Conservation (phyloP, 2,797 vertebrate species). For the Phoxinus dragarum region DNA sequence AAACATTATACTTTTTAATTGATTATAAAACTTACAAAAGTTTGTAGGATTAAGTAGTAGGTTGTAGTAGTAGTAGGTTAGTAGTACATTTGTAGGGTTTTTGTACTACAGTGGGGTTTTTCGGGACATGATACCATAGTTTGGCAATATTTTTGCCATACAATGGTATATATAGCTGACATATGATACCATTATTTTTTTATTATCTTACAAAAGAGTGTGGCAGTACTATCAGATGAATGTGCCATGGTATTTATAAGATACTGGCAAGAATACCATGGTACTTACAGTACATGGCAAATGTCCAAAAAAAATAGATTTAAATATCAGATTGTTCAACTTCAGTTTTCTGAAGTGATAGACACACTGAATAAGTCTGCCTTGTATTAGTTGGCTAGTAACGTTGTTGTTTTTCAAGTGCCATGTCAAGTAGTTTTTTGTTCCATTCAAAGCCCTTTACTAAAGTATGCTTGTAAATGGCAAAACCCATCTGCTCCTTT, state of each 20-base stretch:
- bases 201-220: not conserved
- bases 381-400: not conserved
- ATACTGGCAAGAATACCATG: not conserved
- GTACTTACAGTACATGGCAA: not conserved
- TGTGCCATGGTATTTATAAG: not conserved
- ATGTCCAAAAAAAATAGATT: constrained; percentile 2
- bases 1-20: not conserved
- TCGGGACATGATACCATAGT: not conserved
- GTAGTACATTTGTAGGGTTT: too few species aligned
- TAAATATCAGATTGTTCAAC: not conserved
- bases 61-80: too few species aligned
- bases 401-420: not conserved
- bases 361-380: not conserved
- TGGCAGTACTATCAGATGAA: not conserved
- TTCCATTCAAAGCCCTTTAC: not conserved
- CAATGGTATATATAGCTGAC: not conserved
- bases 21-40: not conserved
- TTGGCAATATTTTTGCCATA: not conserved
- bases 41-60: too few species aligned
- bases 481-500: not conserved
- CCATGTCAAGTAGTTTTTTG: not conserved
- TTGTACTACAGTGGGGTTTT: not conserved
- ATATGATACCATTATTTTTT: too few species aligned
- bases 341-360: not conserved
- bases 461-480: not conserved